These are phyloP conservation scores for Halcyon smyrnensis DNA, from an alignment of 2,797 vertebrate species.

Conservation along the genomic window DNA sequence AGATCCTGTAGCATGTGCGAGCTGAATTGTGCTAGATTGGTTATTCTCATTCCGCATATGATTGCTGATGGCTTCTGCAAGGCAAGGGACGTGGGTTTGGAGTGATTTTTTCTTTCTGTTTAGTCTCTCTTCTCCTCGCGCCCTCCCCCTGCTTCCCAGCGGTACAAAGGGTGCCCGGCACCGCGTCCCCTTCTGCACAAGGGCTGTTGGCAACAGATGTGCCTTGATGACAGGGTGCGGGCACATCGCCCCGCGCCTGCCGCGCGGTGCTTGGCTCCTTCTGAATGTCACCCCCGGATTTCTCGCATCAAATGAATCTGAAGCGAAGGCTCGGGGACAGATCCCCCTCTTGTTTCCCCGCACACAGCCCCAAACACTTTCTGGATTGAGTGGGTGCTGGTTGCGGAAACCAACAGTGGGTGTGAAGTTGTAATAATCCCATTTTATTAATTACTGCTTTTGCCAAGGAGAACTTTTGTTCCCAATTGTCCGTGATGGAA, in stretches of 20 bases:
- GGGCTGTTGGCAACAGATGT: conserved; percentile 54
- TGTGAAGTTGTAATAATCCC: conserved; percentile 59
- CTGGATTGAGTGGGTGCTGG: conserved; percentile 29
- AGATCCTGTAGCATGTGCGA: conserved; percentile 64
- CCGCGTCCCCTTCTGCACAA: neutral
- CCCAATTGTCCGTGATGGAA: neutral
- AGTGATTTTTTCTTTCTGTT: conserved; percentile 63
- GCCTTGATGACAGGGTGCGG: conserved; percentile 45
- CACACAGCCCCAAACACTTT: neutral
- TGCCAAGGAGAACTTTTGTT: neutral
- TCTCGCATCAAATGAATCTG: neutral
- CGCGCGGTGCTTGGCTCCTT: neutral
- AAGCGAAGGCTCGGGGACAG: neutral
- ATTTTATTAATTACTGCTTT: conserved; percentile 50
- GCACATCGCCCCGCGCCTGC: neutral
- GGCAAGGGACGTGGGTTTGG: conserved; percentile 47
- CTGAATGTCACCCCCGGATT: neutral
- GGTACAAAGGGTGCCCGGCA: conserved; percentile 34
- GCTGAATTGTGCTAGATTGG: conserved; percentile 76
- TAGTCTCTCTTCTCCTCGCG: conserved; percentile 13
- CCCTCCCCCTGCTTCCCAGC: conserved; percentile 48
- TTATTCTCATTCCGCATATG: conserved; percentile 70
- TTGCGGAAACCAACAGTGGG: neutral
- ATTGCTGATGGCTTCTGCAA: conserved; percentile 68
- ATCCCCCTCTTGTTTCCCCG: conserved; percentile 8